These are phyloP conservation scores for Delphinapterus leucas DNA, from an alignment of 2,113 vertebrate genomes.

Conservation along the genomic window DNA sequence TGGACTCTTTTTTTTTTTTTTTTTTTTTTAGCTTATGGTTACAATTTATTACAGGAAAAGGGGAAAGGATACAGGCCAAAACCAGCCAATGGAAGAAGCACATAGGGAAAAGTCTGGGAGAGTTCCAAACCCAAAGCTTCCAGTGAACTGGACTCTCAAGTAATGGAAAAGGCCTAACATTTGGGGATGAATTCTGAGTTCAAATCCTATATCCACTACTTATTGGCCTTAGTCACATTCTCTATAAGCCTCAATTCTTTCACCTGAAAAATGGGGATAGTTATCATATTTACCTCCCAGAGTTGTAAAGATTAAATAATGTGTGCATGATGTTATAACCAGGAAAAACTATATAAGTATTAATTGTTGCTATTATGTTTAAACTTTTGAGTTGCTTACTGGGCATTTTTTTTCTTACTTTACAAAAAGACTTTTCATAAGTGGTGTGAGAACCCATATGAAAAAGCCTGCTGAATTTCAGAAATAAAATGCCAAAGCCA, in stretches of 20 bases:
- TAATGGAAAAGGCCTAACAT: background rate
- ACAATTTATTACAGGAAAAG: background rate
- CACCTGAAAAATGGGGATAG: slow-evolving; percentile 21
- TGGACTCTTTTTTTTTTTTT: background rate
- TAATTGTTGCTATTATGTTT: slow-evolving; percentile 33
- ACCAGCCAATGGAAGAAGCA: background rate
- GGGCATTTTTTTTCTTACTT: slow-evolving; percentile 13
- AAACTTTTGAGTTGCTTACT: slow-evolving; percentile 42
- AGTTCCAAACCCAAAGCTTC: background rate
- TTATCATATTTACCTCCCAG: slow-evolving; percentile 19
- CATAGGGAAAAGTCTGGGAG: background rate
- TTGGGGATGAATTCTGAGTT: background rate
- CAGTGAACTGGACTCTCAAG: background rate
- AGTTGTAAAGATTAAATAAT: slow-evolving; percentile 35
- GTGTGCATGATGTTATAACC: background rate
- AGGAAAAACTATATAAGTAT: slow-evolving; percentile 18
- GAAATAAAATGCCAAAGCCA: slow-evolving; percentile 46
- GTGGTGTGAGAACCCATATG: background rate
- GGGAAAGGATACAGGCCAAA: background rate
- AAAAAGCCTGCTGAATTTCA: slow-evolving; percentile 37
- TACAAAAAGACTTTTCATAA: slow-evolving; percentile 22
- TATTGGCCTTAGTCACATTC: slow-evolving; percentile 16
- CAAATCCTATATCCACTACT: background rate
- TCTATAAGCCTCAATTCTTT: slow-evolving; percentile 8
- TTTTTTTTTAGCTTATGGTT: background rate